Percentiles rank a stretch among this genome's conserved stretches.
These are phyloP conservation scores for Salpingus planirostris DNA, from an alignment of 2,888 invertebrate genomes.

Conservation along the genomic window DNA sequence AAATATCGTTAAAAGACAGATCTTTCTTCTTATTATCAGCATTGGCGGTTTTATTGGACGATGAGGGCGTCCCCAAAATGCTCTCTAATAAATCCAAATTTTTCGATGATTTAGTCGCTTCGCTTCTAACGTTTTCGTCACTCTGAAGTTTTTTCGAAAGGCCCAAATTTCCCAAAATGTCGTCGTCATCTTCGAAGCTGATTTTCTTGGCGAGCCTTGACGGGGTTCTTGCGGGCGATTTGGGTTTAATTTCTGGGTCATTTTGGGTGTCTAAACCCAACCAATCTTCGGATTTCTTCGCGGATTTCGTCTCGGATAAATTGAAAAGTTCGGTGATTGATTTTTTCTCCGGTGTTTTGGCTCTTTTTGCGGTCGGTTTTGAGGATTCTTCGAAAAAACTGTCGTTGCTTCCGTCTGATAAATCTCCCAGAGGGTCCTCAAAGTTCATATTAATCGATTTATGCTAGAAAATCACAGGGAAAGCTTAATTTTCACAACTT, in stretches of 20 bases:
- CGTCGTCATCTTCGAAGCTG: constrained; percentile 31
- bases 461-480: neutral
- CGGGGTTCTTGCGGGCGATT: constrained; percentile 2
- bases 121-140: too few relatives aligned
- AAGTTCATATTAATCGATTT: constrained; percentile 22
- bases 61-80: constrained; percentile 23
- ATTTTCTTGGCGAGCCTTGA: constrained; percentile 24
- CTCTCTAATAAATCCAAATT: constrained; percentile 31
- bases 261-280: constrained; percentile 20
- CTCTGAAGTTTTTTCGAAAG: constrained; percentile 15
- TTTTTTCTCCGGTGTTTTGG: constrained; percentile 32
- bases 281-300: constrained; percentile 31
- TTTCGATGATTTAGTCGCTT: too few relatives aligned
- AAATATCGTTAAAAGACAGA: constrained; percentile 35
- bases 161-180: constrained; percentile 30
- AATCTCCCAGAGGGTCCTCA: constrained; percentile 56
- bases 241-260: constrained; percentile 4
- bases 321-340: constrained; percentile 26
- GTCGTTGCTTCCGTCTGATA: constrained; percentile 62
- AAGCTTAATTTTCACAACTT: too few relatives aligned
- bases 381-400: constrained; percentile 64
- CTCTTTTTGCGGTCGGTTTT: too few relatives aligned
- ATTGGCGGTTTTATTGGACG: constrained; percentile 10
- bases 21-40: too few relatives aligned
- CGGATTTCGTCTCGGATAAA: neutral